Conservation (phyloP, 1,140 invertebrate genomes). For the Acromyrmex charruanus region DNA sequence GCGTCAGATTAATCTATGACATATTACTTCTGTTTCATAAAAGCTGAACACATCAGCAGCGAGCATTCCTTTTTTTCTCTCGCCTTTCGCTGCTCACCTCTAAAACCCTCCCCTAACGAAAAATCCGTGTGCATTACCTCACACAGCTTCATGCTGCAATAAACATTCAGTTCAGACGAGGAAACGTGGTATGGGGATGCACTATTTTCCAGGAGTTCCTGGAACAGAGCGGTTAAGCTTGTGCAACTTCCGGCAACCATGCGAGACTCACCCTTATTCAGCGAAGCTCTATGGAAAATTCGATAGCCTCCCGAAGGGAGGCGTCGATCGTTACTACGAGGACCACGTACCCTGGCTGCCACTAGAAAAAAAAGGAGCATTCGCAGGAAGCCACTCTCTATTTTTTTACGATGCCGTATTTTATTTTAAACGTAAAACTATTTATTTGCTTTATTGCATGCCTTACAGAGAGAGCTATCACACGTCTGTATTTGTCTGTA, state of each 20-base stretch:
- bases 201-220: slow-evolving; percentile 51
- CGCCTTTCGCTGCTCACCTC: neutral
- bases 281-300: slow-evolving; percentile 67
- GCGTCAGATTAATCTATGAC: neutral
- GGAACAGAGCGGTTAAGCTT: slow-evolving; percentile 57
- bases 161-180: slow-evolving; percentile 52
- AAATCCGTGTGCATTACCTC: slow-evolving; percentile 59
- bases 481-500: neutral
- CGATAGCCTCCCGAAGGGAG: slow-evolving; percentile 47
- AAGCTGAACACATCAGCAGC: slow-evolving; percentile 37
- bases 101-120: slow-evolving; percentile 4
- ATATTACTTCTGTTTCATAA: slow-evolving; percentile 33
- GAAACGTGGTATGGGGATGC: slow-evolving; percentile 24
- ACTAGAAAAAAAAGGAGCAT: slow-evolving; percentile 21
- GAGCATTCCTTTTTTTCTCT: slow-evolving; percentile 16
- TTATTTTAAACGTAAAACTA: slow-evolving; percentile 62
- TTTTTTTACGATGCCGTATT: slow-evolving; percentile 44
- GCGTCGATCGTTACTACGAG: slow-evolving; percentile 64
- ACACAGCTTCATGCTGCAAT: slow-evolving; percentile 37
- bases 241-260: slow-evolving; percentile 61
- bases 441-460: slow-evolving; percentile 55
- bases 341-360: slow-evolving; percentile 27
- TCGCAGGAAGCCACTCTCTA: slow-evolving; percentile 7
- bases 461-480: neutral
- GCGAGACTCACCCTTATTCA: slow-evolving; percentile 54